These are phyloP conservation scores for Drosophila prosaltans DNA, from an alignment of 1,140 invertebrate genomes.

Conservation along the genomic window DNA sequence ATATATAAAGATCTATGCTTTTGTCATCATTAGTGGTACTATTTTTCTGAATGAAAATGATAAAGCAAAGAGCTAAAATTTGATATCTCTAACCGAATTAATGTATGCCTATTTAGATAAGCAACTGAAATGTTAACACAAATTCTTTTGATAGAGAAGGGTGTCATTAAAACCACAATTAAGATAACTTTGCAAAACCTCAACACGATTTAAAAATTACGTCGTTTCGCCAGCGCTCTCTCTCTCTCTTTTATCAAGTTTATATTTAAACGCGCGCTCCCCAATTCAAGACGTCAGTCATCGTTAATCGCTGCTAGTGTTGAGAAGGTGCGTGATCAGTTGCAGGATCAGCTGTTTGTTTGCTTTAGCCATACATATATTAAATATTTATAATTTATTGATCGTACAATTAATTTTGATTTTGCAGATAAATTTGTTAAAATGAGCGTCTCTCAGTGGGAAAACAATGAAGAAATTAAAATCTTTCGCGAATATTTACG, in stretches of 20 bases:
- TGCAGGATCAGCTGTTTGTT: constrained; percentile 21
- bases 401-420: not conserved
- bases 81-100: not conserved
- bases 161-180: constrained; percentile 17
- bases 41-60: constrained; percentile 15
- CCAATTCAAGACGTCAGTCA: constrained; percentile 38
- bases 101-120: constrained; percentile 46
- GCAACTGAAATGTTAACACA: constrained; percentile 31
- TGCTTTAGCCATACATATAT: constrained; percentile 9
- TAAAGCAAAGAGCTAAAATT: not conserved
- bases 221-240: not conserved
- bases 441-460: constrained; percentile 65
- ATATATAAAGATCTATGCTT: too few species aligned
- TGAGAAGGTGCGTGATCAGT: constrained; percentile 51
- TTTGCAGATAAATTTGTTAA: constrained; percentile 16
- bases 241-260: constrained; percentile 17
- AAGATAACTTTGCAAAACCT: constrained; percentile 38
- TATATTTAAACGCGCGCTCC: constrained; percentile 58
- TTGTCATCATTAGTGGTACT: not conserved
- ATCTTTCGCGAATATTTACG: constrained; percentile 92
- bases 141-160: constrained; percentile 30
- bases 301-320: constrained; percentile 48
- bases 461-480: constrained; percentile 88
- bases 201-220: constrained; percentile 25
- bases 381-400: not conserved